phyloP scores from a whole-genome alignment of 2,113 vertebrate species.

The Carollia perspicillata region DNA sequence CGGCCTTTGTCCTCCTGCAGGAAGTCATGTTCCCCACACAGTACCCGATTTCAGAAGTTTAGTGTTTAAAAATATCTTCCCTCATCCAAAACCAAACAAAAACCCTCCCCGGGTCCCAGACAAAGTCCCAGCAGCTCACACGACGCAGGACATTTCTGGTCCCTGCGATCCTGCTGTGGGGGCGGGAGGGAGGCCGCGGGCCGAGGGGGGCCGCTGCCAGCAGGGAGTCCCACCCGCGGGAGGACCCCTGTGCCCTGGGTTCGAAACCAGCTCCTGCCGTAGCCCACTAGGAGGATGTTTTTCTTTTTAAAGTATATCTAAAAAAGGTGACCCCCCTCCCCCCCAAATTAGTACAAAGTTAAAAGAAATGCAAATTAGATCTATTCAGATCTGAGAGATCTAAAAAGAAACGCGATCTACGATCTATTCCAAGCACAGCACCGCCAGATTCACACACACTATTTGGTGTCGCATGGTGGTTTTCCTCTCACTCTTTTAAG shows the following conservation, averaged over 20 bases:
- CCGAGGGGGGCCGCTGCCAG: too few relatives aligned
- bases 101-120: not conserved
- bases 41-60: conserved; percentile 61
- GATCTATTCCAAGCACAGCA: conserved; percentile 84
- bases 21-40: conserved; percentile 54
- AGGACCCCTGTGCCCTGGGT: not conserved
- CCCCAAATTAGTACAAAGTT: conserved; percentile 84
- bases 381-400: too few relatives aligned
- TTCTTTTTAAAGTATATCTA: conserved; percentile 77
- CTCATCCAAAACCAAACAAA: conserved; percentile 25
- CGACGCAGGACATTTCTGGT: not conserved
- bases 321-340: conserved; percentile 75
- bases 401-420: conserved; percentile 42
- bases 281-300: conserved; percentile 65
- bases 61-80: conserved; percentile 48
- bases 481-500: conserved; percentile 92
- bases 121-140: not conserved
- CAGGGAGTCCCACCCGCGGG: too few relatives aligned
- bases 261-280: conserved; percentile 64
- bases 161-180: conserved; percentile 14
- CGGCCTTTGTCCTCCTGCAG: conserved; percentile 23
- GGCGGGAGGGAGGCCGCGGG: not conserved
- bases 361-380: conserved; percentile 83
- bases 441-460: conserved; percentile 84
- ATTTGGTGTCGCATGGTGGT: conserved; percentile 85